A percentile compares a stretch with the other conserved stretches of the same genome.
These are phyloP conservation scores for Dendrophyllia cribrosa DNA, from an alignment of 64 coral and sea anemone genomes.

Conservation along the genomic window DNA sequence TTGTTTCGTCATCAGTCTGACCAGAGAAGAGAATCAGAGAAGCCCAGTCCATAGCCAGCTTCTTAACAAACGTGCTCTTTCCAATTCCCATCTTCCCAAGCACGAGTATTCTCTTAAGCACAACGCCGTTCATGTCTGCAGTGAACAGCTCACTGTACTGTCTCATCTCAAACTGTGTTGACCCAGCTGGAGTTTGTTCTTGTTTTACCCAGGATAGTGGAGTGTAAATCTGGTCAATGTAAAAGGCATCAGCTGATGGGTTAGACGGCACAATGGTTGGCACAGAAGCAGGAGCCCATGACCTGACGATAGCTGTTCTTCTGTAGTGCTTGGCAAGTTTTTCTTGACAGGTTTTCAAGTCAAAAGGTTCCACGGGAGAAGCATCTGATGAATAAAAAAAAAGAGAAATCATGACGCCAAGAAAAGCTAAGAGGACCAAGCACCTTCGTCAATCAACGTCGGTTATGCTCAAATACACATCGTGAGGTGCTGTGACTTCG, in stretches of 20 bases:
- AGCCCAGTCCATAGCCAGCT: slow-evolving; percentile 19
- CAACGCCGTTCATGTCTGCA: neutral
- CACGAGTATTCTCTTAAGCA: slow-evolving; percentile 7
- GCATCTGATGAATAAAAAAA: too few species aligned
- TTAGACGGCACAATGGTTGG: neutral
- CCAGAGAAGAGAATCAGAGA: too few species aligned
- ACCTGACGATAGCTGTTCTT: neutral
- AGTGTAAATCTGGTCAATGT: neutral
- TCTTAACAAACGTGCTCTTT: neutral
- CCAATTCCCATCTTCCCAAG: neutral
- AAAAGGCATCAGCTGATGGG: neutral
- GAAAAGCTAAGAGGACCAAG: too few species aligned
- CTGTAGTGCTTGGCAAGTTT: neutral
- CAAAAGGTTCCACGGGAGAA: neutral
- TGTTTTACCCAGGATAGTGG: neutral
- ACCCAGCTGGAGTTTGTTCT: slow-evolving; percentile 4
- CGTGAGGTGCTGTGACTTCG: too few species aligned
- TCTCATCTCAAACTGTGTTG: neutral
- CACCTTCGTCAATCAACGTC: too few species aligned
- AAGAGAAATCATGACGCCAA: too few species aligned
- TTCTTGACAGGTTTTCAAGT: neutral
- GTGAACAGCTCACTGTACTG: neutral
- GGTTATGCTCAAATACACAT: too few species aligned
- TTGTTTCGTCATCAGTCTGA: too few species aligned
- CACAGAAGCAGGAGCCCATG: too few species aligned